Conservation (phyloP, 2,113 vertebrate genomes). For the Coreoperca whiteheadi region DNA sequence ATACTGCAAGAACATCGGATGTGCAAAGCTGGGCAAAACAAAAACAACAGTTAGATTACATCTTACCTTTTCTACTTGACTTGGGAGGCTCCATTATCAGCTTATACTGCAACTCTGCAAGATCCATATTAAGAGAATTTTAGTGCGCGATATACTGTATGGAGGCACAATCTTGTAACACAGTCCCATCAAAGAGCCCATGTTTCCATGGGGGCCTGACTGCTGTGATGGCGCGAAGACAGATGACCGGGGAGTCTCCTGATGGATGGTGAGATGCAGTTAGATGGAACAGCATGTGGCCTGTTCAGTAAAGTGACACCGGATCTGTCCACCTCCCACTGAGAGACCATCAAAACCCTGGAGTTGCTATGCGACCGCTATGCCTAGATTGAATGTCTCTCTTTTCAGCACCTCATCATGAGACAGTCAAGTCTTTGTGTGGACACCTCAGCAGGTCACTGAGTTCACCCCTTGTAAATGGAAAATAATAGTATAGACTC, state of each 20-base stretch:
- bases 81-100: slow-evolving; percentile 84
- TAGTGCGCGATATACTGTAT: slow-evolving; percentile 20
- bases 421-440: slow-evolving; percentile 24
- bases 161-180: slow-evolving; percentile 23
- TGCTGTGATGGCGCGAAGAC: background rate
- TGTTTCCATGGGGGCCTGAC: slow-evolving; percentile 4
- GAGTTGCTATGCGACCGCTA: slow-evolving; percentile 69
- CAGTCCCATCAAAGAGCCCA: slow-evolving; percentile 13
- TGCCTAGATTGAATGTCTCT: slow-evolving; percentile 56
- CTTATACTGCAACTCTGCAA: slow-evolving; percentile 86
- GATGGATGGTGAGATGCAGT: slow-evolving; percentile 43
- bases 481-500: slow-evolving; percentile 6
- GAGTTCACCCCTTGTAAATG: background rate
- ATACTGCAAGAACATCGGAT: background rate
- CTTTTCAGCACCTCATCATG: slow-evolving; percentile 39
- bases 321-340: slow-evolving; percentile 65
- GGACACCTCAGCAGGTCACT: background rate
- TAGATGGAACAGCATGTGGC: slow-evolving; percentile 37
- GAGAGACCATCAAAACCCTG: slow-evolving; percentile 59
- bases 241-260: slow-evolving; percentile 43
- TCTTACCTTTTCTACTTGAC: slow-evolving; percentile 75
- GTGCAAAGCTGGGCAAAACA: background rate
- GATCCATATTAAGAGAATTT: slow-evolving; percentile 49
- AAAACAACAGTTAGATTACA: background rate
- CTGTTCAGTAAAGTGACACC: slow-evolving; percentile 66